phyloP scores from a whole-genome alignment of 2,888 invertebrate species.

The Micoletzkya japonica region DNA sequence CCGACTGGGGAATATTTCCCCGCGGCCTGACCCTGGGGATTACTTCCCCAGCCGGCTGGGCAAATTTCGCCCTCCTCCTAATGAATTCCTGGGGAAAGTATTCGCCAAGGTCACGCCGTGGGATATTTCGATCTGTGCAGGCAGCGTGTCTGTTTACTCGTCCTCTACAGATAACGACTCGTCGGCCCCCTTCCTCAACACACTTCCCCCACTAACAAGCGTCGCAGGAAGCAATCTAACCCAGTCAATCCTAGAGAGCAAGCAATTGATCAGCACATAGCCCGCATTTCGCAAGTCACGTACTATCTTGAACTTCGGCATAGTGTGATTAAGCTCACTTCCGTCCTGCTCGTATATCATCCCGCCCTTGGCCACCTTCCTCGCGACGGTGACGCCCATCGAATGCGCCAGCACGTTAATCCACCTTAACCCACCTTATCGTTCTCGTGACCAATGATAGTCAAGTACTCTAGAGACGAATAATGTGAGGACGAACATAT shows the following conservation, averaged over 20 bases:
- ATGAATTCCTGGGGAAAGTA: no score
- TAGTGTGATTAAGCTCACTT: slow-evolving; percentile 1
- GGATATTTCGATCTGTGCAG: no score
- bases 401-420: slow-evolving; percentile 49
- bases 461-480: no score
- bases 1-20: neutral
- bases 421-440: no score
- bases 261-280: no score
- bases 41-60: neutral
- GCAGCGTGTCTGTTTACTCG: no score
- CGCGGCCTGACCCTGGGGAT: neutral
- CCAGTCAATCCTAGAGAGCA: neutral
- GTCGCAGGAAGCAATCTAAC: neutral
- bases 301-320: neutral
- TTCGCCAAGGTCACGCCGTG: no score
- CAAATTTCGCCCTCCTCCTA: neutral
- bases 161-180: no score
- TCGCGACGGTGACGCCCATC: slow-evolving; percentile 51
- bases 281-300: neutral
- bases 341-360: slow-evolving; percentile 37
- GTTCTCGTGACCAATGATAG: no score
- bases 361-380: slow-evolving; percentile 50
- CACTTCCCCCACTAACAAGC: no score
- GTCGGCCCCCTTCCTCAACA: no score
- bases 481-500: no score